Percentiles rank a stretch among this genome's conserved stretches.
Conservation (phyloP, 2,113 vertebrate species). For the Ahaetulla prasina region DNA sequence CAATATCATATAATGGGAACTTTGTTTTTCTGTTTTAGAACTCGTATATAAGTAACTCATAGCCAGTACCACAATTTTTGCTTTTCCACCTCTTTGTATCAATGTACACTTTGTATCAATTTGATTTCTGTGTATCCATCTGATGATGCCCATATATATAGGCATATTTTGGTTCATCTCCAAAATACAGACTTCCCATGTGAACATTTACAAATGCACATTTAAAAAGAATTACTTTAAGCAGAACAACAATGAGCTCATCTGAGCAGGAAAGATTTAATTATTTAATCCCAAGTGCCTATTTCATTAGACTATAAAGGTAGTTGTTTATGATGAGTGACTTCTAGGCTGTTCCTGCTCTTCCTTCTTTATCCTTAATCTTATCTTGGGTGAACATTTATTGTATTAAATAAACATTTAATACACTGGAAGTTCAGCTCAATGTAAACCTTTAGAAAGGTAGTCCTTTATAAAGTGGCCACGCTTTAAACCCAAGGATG, state of each 20-base stretch:
- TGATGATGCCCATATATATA: neutral
- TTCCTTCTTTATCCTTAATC: neutral
- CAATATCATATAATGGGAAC: neutral
- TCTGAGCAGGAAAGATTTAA: neutral
- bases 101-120: neutral
- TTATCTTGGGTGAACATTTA: neutral
- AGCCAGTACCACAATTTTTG: neutral
- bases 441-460: neutral
- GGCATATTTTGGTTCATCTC: neutral
- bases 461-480: neutral
- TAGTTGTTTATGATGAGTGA: neutral
- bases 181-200: neutral
- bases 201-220: neutral
- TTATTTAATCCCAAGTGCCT: neutral
- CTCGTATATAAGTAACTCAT: neutral
- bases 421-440: neutral
- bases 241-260: neutral
- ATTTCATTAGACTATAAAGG: neutral
- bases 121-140: neutral
- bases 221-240: neutral
- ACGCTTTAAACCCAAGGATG: neutral
- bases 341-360: neutral
- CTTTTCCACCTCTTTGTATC: neutral
- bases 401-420: neutral
- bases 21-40: neutral